Base-by-base conservation (phyloP, 2,797 vertebrate species). In the Gymnoscopelus microlampas region DNA sequence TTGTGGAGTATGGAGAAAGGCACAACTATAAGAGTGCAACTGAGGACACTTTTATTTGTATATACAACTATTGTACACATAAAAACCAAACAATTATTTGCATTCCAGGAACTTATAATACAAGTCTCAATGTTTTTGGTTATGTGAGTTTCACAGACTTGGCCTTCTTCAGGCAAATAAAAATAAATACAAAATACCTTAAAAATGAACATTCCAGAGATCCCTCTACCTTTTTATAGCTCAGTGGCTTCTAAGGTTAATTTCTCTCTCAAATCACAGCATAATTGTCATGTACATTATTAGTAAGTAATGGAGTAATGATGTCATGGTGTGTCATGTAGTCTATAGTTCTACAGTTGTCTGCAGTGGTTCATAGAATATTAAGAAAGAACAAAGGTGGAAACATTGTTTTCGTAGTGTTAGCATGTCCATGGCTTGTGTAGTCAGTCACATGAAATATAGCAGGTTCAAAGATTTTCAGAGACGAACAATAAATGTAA, bases 61-160 rank as follows among this genome's bases (percentile, higher is more conserved):
- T 93, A 85, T 93, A 93, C 92, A 93, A 64, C 80, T 92, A 91
- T 88, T 81, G 68, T 92, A 93, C 89, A 93, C 89, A 87, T 87
- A 88, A 87, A 91, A 92, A 90, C 76, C 88, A 87, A 62, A 91
- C 86, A 87, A 74, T 62, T 88, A 85, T 89, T 92, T 92, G 89
- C 89, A 91, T 91, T 91, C 86, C 89, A 90, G 80, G 79, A 87
- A 87, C 68, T 78, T 88, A 83, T 86, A 66, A 82, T 84, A 88
- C 82, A 90, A 87, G 86, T 85, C 64, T 84, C 63, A 76, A 84
- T 87, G 79, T 89, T 88, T 91, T 91, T 92, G 90, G 90, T 90
- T 88, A 90, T 82, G 77, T 85, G 82, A 89, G 74, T 90, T 87
- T 91, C 89, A 92, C 86, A 90, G 85, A 92, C 85, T 87, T 66